Conservation (phyloP, 1,140 invertebrate species). For the Drosophila leontia region DNA sequence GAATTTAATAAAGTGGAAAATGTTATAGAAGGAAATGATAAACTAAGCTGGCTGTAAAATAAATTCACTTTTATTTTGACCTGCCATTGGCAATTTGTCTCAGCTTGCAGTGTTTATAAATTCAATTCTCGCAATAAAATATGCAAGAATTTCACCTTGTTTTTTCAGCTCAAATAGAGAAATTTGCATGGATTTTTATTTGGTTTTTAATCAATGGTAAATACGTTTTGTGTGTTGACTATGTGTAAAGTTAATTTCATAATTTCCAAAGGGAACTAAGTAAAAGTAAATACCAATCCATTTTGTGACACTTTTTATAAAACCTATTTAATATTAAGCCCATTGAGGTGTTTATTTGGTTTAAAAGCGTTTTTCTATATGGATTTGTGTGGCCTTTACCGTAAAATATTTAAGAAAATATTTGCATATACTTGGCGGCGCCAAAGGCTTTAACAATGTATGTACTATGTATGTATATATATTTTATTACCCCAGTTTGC, state of each 20-base stretch:
- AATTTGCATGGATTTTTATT: neutral
- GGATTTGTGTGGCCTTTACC: neutral
- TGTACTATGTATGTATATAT: conserved; percentile 1
- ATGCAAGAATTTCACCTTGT: neutral
- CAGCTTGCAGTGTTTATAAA: conserved; percentile 14
- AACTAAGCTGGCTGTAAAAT: conserved; percentile 18
- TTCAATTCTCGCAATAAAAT: conserved; percentile 15
- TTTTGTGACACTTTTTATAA: neutral
- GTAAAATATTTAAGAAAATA: conserved; percentile 9
- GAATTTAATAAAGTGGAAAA: conserved; percentile 43
- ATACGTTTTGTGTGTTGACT: conserved; percentile 5
- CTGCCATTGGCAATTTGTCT: conserved; percentile 23
- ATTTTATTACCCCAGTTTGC: conserved; percentile 21
- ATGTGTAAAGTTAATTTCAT: neutral
- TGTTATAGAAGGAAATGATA: conserved; percentile 7
- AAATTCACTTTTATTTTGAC: conserved; percentile 24
- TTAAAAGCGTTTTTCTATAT: neutral
- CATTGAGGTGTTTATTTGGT: neutral
- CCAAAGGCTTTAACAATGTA: neutral
- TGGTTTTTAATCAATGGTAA: neutral
- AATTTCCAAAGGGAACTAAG: neutral
- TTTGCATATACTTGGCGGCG: conserved; percentile 3
- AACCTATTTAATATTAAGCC: conserved; percentile 5
- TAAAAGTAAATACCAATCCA: neutral
- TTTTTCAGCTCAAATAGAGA: conserved; percentile 1